These are phyloP conservation scores for Enoplosus armatus DNA, from an alignment of 2,797 vertebrate species.

Conservation along the genomic window DNA sequence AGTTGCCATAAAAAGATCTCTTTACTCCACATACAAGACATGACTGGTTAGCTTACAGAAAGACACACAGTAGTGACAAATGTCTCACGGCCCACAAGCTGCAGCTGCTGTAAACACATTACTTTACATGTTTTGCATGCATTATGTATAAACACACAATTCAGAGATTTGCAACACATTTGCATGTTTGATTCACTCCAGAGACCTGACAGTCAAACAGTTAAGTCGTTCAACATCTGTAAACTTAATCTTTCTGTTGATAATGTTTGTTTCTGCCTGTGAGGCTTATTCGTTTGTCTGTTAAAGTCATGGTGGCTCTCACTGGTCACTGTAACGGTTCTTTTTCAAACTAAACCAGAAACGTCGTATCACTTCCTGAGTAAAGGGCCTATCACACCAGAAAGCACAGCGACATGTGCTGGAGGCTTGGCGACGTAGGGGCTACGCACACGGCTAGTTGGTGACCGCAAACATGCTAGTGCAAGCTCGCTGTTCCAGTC, in stretches of 20 bases:
- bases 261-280: neutral
- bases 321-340: neutral
- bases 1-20: conserved; percentile 29
- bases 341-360: neutral
- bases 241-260: neutral
- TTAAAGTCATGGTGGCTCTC: no score
- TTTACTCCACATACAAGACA: neutral
- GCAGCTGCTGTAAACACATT: neutral
- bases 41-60: neutral
- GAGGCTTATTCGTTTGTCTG: neutral
- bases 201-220: neutral
- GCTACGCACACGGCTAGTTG: neutral
- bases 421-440: neutral
- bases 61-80: conserved; percentile 4
- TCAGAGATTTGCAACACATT: neutral
- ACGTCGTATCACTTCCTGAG: neutral
- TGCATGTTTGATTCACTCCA: neutral
- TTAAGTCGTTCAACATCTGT: neutral
- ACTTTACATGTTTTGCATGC: neutral
- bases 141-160: neutral
- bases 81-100: conserved; percentile 4
- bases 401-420: neutral
- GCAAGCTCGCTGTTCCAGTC: no score
- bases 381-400: neutral
- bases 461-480: neutral